These are phyloP conservation scores for Callipepla californica DNA, from an alignment of 2,113 vertebrate genomes.

Conservation along the genomic window DNA sequence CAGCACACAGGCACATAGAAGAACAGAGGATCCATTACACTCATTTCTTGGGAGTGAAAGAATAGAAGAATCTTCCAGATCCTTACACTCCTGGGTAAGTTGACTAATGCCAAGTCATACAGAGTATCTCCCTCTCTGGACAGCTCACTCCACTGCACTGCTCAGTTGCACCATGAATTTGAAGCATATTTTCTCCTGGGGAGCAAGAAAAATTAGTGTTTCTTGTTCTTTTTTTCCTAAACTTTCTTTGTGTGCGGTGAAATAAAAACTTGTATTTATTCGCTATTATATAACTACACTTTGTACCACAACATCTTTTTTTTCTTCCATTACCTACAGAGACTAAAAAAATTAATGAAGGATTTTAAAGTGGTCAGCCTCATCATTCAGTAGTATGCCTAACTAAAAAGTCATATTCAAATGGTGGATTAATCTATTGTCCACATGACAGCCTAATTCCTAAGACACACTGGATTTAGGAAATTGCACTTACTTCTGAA, in stretches of 20 bases:
- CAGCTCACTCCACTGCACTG: background rate
- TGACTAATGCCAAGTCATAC: background rate
- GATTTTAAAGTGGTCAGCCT: background rate
- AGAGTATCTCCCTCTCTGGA: background rate
- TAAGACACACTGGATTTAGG: background rate
- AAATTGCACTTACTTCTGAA: background rate
- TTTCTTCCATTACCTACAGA: background rate
- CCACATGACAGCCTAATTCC: background rate
- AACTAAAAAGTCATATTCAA: background rate
- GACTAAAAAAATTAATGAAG: background rate
- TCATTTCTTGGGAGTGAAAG: background rate
- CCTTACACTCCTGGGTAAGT: background rate
- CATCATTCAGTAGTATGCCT: background rate
- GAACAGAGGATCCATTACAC: background rate
- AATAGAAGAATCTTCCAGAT: background rate
- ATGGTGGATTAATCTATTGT: background rate
- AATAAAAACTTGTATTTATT: background rate
- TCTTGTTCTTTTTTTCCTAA: background rate
- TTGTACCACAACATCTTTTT: background rate
- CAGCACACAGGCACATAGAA: background rate
- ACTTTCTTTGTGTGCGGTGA: background rate
- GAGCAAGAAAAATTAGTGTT: background rate
- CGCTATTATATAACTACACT: background rate
- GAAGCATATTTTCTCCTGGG: background rate
- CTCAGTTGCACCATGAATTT: background rate